Conservation (phyloP, 2,888 invertebrate genomes). For the Drosophila multiciliata region DNA sequence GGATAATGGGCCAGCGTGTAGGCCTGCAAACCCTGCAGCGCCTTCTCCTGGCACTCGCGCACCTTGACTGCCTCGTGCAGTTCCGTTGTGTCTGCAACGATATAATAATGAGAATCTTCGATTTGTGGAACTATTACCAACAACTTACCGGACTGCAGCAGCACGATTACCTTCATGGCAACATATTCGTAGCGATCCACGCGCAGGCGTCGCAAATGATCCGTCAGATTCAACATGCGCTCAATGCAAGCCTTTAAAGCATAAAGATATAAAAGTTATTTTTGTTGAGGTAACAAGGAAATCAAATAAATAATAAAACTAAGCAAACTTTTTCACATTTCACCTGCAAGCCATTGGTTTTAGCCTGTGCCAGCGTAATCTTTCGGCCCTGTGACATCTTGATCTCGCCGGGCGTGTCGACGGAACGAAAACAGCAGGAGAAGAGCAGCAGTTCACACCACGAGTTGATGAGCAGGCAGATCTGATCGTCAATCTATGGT, state of each 20-base stretch:
- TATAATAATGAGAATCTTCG: no score
- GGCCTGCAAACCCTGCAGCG: conserved; percentile 95
- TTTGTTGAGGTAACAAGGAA: no score
- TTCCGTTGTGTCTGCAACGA: conserved; percentile 92
- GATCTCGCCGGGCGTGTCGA: conserved; percentile 95
- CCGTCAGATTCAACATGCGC: conserved; percentile 97
- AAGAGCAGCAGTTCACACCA: conserved; percentile 97
- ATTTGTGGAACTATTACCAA: no score
- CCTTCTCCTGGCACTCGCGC: conserved; percentile 96
- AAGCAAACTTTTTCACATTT: conserved; percentile 47
- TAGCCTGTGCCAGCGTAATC: conserved; percentile 84
- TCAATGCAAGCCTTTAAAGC: conserved; percentile 91
- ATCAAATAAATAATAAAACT: neutral
- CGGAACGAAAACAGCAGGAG: conserved; percentile 97
- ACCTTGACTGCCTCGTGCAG: conserved; percentile 97
- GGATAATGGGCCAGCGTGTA: conserved; percentile 96
- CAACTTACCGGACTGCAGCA: conserved; percentile 93
- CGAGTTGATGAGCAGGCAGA: conserved; percentile 97
- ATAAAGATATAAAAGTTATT: neutral
- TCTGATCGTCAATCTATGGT: conserved; percentile 97
- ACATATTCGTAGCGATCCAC: conserved; percentile 98
- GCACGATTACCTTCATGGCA: conserved; percentile 97
- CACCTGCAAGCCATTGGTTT: conserved; percentile 86
- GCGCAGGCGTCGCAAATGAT: conserved; percentile 94
- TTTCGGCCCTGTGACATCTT: conserved; percentile 87